Base-by-base conservation (phyloP, 2,888 invertebrate species). In the Alviniconcha strummeri region DNA sequence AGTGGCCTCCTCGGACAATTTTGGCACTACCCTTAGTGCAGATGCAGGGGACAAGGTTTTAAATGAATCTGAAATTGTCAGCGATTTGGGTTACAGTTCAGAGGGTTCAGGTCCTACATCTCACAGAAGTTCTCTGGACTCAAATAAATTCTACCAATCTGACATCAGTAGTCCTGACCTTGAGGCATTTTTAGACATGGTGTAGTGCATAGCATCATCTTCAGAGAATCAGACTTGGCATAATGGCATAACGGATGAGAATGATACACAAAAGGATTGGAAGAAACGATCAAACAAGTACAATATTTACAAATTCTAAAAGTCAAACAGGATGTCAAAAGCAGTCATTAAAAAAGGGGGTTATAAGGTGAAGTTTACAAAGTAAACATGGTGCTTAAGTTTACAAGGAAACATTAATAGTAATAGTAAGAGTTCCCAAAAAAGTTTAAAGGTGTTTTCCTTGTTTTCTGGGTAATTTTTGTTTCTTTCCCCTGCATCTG, bases 101-200 rank as follows among this genome's bases (percentile, higher is more conserved):
- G 80, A 80, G n/a, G 54, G 55, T n/a, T 80, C 69, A 13, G 55
- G n/a, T 6, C 64, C 80, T 5, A 55, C 69, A 69, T 80, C 80
- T 9, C 80, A 55, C n/a, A 55, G 69, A 54, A 56, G 19, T n/a
- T 80, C 69, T 8, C 11, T 69, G 9, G 80, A 80, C n/a, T 60
- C 60, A n/a, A 56, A 78, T 71, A 5, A 8, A 9, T 64, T 13
- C 64, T 3, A 15, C 17, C 17, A 15, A 7, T 11, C 64, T 55
- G 80, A 80, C 5, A n/a, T 80, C 17, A 67, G 36, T 54, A 80
- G 80, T n/a, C 80, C 80, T 7, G 80, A 55, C 8, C 69, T 80
- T 3, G 80, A 80, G 15, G 80, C 67, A 19, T 56, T 64, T 8
- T 55, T 79, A 7, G 17, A 79, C 9, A 36, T 3, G 36, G 36